A percentile compares a stretch with the other conserved stretches of the same genome.
Evolutionary conservation across 2,888 invertebrate genomes (phyloP).

Genomic region (Plebejus melissa): DNA sequence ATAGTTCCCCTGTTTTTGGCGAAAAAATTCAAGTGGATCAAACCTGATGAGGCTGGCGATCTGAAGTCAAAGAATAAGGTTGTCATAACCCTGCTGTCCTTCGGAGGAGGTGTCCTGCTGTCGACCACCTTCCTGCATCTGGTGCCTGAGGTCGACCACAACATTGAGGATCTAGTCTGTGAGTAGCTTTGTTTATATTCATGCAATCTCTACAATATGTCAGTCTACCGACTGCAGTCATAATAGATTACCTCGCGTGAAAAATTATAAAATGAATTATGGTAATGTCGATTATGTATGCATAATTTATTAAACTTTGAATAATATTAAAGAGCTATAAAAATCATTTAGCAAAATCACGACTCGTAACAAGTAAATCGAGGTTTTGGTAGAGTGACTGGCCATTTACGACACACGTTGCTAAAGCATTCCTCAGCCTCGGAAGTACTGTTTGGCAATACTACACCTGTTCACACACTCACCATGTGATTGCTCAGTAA

Average conservation of each 20-base stretch:
- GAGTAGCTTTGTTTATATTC: constrained; percentile 44
- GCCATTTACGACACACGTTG: constrained; percentile 22
- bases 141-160: constrained; percentile 87
- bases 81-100: constrained; percentile 83
- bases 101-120: constrained; percentile 91
- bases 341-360: background rate
- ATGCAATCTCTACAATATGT: background rate
- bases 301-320: background rate
- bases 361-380: background rate
- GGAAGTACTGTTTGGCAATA: constrained; percentile 9
- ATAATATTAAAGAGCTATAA: background rate
- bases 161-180: constrained; percentile 80
- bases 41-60: constrained; percentile 65
- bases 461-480: constrained; percentile 3
- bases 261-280: background rate
- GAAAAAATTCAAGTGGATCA: constrained; percentile 81
- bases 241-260: background rate
- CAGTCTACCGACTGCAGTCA: background rate
- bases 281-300: background rate
- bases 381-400: constrained; percentile 22
- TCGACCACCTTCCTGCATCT: constrained; percentile 90
- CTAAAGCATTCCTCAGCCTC: constrained; percentile 22
- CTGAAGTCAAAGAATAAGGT: constrained; percentile 70
- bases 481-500: background rate
- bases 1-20: constrained; percentile 85